These are phyloP conservation scores for Julus scanicus DNA, from an alignment of 2,888 invertebrate genomes.

Conservation along the genomic window DNA sequence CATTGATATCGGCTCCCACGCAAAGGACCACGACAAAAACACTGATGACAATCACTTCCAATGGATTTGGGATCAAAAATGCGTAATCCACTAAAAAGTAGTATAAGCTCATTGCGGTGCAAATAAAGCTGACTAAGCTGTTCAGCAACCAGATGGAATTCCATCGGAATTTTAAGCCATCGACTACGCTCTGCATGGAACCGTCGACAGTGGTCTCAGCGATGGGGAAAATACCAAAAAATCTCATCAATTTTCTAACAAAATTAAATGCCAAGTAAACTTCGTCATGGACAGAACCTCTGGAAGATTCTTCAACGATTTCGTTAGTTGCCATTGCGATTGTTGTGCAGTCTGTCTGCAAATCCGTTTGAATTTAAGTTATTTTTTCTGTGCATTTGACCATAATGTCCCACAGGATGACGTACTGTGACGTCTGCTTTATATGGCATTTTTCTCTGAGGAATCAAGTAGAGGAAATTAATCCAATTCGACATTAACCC, in stretches of 20 bases:
- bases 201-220: background rate
- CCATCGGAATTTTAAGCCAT: conserved; percentile 34
- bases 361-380: background rate
- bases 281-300: conserved; percentile 6
- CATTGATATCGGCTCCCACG: background rate
- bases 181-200: background rate
- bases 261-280: conserved; percentile 15
- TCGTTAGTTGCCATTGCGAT: background rate
- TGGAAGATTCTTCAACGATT: background rate
- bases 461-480: background rate
- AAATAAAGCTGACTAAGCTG: conserved; percentile 2
- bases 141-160: background rate
- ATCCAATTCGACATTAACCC: too few species aligned
- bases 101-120: background rate
- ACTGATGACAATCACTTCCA: conserved; percentile 6
- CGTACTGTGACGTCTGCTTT: background rate
- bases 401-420: background rate
- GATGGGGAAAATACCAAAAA: background rate
- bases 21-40: background rate
- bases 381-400: background rate
- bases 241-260: background rate
- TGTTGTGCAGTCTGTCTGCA: background rate
- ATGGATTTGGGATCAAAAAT: background rate
- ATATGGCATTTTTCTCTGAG: background rate
- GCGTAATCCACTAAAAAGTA: background rate